These are phyloP conservation scores for Tribolium freemani DNA, from an alignment of 2,888 invertebrate genomes.

Conservation along the genomic window DNA sequence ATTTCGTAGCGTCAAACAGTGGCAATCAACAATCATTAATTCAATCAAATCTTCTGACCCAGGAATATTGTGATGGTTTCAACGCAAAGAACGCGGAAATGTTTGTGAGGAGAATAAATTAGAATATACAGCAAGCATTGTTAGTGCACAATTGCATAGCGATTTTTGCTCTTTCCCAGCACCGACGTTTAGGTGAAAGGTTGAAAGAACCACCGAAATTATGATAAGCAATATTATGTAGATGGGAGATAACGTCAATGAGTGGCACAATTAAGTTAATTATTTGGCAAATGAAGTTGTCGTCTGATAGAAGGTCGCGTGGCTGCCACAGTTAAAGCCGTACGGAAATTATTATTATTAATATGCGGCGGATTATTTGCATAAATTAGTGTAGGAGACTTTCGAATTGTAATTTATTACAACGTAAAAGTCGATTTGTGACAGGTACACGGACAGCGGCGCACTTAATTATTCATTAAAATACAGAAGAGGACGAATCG, in stretches of 20 bases:
- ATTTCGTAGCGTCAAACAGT: neutral
- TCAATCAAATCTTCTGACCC: slow-evolving; percentile 8
- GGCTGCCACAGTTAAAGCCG: neutral
- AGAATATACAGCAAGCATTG: slow-evolving; percentile 4
- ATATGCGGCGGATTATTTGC: slow-evolving; percentile 22
- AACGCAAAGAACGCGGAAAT: slow-evolving; percentile 16
- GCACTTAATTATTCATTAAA: no score
- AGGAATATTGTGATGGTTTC: slow-evolving; percentile 3
- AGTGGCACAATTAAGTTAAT: slow-evolving; percentile 24
- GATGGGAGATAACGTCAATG: slow-evolving; percentile 28
- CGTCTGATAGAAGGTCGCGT: slow-evolving; percentile 16
- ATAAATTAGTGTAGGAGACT: slow-evolving; percentile 34
- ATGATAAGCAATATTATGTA: slow-evolving; percentile 26
- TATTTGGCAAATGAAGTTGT: slow-evolving; percentile 34
- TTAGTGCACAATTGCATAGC: neutral
- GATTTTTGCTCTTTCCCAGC: neutral
- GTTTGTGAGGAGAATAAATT: slow-evolving; percentile 25
- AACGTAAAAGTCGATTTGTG: slow-evolving; percentile 2
- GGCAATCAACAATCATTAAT: neutral
- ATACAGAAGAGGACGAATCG: no score
- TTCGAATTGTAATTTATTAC: slow-evolving; percentile 21
- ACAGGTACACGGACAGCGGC: neutral
- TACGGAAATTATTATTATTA: slow-evolving; percentile 24
- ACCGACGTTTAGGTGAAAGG: neutral
- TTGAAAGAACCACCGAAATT: slow-evolving; percentile 8